phyloP scores from a whole-genome alignment of 2,113 vertebrate genomes.

The Paracanthobrama guichenoti region DNA sequence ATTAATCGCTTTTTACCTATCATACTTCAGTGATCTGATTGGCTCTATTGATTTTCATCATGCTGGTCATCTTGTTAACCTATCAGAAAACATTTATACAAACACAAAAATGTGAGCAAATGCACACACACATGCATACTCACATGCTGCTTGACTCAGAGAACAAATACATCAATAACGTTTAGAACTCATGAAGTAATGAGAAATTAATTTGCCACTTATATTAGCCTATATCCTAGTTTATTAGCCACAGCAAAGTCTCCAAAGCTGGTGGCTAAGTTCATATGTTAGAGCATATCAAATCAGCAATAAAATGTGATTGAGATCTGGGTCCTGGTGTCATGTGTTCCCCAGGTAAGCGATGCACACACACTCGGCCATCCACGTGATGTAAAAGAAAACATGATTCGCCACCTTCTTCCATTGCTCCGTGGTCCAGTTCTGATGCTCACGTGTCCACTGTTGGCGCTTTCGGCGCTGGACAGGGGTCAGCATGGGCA shows the following conservation, averaged over 20 bases:
- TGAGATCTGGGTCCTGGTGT: no score
- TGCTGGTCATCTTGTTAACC: not conserved
- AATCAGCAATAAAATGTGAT: not conserved
- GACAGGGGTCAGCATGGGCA: no score
- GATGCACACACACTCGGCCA: no score
- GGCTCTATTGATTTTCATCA: conserved; percentile 11
- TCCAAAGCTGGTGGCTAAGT: not conserved
- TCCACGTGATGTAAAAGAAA: no score
- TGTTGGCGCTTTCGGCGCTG: no score
- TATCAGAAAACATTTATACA: not conserved
- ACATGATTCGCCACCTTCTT: no score
- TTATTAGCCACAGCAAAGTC: not conserved
- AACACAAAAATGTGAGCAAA: not conserved
- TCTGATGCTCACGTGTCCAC: no score
- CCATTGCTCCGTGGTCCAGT: no score
- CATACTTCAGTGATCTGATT: not conserved
- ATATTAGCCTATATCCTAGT: not conserved
- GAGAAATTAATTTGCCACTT: not conserved
- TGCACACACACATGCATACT: not conserved
- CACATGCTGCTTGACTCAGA: not conserved
- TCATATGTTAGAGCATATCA: not conserved
- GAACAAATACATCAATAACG: not conserved
- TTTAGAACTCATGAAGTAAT: not conserved
- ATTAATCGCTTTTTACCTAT: not conserved
- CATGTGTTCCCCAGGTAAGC: no score